Evolutionary conservation across 2,888 invertebrate genomes (phyloP), one percentile per base, ranked within the genome.

Genomic region (Agrochola circellaris): DNA sequence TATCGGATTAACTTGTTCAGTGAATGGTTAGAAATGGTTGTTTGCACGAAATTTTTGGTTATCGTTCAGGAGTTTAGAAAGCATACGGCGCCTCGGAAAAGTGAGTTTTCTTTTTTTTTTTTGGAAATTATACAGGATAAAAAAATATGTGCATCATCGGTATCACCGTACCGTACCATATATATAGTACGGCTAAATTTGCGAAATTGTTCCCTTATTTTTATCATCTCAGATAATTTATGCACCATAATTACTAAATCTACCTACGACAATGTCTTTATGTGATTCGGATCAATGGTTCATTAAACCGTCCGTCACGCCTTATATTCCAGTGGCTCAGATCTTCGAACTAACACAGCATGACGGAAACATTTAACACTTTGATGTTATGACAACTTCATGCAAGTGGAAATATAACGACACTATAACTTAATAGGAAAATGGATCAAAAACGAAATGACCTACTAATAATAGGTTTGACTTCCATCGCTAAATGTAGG

Each of bases 11-110:
- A 75, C 83, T 87, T 84, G 86, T 90, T 89, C 84, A 58, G 38
- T 71, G 56, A 66, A 20, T 38, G 11, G n/a, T 58, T 62, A 34
- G 84, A 82, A 82, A 93, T 94, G 93, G 90, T 92, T n/a, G 82
- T 92, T 60, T 77, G 69, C 2, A 89, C 89, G 1, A 92, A 91
- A 91, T 84, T 94, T 69, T 72, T 93, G 8, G 81, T 94, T 65
- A 82, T 92, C 54, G 84, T 93, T 66, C 88, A 90, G 20, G 90
- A 91, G 73, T 85, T 88, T 73, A 91, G 83, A 62, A 90, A 88
- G 67, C 77, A 87, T 38, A 64, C 75, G 4, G 73, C 73, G 62
- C 72, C 81, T 48, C 90, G 90, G n/a, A 93, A 88, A 89, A 74
- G 94, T 94, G 84, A 94, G 94, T 91, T 79, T 58, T 67, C 30